Evolutionary conservation across 2,113 vertebrate species (phyloP).

Genomic region (Zapus hudsonius): DNA sequence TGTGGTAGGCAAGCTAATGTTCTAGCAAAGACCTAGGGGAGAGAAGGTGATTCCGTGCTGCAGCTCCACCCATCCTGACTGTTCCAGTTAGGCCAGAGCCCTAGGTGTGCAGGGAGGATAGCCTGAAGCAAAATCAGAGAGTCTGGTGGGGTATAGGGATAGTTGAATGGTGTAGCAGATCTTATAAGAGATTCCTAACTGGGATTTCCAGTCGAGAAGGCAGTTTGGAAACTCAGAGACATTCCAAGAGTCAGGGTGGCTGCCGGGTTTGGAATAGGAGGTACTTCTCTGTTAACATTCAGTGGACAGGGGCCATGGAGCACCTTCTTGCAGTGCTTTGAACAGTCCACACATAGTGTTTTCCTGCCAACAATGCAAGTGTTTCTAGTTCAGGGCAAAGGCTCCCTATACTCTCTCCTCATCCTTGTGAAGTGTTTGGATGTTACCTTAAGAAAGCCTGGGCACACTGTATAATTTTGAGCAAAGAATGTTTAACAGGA

Average conservation of each 20-base stretch:
- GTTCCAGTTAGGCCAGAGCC: not conserved
- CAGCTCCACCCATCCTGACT: not conserved
- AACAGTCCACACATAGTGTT: not conserved
- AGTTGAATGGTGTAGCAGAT: not conserved
- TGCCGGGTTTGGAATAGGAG: not conserved
- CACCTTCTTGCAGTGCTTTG: not conserved
- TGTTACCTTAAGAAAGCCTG: slow-evolving; percentile 31
- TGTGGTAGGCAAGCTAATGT: not conserved
- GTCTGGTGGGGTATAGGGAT: too few species aligned
- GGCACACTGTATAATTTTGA: not conserved
- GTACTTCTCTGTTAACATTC: not conserved
- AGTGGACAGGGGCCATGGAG: not conserved
- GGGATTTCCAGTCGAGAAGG: not conserved
- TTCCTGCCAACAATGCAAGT: not conserved
- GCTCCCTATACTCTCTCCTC: too few species aligned
- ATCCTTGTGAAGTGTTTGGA: not conserved
- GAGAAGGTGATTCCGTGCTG: not conserved
- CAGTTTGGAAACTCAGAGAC: not conserved
- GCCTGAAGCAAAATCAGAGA: not conserved
- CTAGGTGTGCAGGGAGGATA: not conserved
- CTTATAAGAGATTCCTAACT: not conserved
- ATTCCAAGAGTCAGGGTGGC: not conserved
- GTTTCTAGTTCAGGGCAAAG: not conserved
- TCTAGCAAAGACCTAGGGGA: not conserved
- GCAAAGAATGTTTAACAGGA: not conserved